Evolutionary conservation across 2,113 vertebrate species (phyloP).

Genomic region (Mus spicilegus): DNA sequence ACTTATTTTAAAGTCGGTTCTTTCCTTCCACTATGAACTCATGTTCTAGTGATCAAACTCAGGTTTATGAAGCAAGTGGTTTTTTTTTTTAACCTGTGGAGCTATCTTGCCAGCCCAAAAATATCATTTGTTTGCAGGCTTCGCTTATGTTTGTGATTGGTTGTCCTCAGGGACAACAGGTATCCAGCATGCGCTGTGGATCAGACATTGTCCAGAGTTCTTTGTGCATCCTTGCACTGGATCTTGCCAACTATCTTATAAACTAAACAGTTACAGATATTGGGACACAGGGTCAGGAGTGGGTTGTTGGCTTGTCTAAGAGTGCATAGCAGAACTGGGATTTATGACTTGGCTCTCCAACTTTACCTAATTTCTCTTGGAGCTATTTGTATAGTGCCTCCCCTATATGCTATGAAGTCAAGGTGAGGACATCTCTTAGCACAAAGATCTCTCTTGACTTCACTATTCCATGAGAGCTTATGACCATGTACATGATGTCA

Average conservation of each 20-base stretch:
- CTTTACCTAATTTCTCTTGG: not conserved
- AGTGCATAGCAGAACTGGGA: not conserved
- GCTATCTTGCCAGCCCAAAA: not conserved
- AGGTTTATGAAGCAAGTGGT: no score
- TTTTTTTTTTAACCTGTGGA: no score
- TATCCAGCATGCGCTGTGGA: not conserved
- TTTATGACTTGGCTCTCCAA: not conserved
- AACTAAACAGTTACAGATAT: not conserved
- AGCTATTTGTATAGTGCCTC: not conserved
- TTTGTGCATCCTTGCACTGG: not conserved
- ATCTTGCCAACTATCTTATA: not conserved
- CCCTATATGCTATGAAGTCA: not conserved
- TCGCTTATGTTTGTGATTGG: not conserved
- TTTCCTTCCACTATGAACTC: not conserved
- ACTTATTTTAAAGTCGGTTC: not conserved
- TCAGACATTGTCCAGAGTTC: not conserved
- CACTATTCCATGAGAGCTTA: not conserved
- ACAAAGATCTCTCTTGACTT: not conserved
- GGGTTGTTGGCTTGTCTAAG: not conserved
- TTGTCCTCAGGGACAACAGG: not conserved
- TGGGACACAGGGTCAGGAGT: not conserved
- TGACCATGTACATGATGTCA: not conserved
- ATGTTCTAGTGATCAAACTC: not conserved
- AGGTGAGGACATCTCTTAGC: not conserved
- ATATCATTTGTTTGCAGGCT: not conserved